Base-by-base conservation (phyloP, 2,888 invertebrate genomes). In the Sesia apiformis region DNA sequence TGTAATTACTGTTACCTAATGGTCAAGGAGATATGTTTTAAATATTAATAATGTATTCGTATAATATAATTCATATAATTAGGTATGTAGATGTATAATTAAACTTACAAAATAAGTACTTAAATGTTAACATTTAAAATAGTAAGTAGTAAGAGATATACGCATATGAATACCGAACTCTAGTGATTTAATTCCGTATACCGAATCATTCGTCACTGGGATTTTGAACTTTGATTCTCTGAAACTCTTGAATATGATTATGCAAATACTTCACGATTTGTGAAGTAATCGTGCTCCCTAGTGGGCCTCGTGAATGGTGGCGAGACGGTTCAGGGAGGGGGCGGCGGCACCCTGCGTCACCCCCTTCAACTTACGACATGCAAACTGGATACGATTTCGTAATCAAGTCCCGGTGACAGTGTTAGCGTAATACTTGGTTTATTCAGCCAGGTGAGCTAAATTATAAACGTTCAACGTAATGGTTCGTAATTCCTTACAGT, bases 191-290 rank as follows among this genome's bases (percentile, higher is more conserved):
- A 46, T 46, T 46, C 23, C 23, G 46, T 23, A 46, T 46, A n/a
- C 23, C 46, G 46, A 46, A 46, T 46, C n/a, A 50, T 50, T 39
- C 50, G 56, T 57, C 54, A 54, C 56, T 52, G 49, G 55, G 50
- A 58, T 53, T 62, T 58, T 55, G 56, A 64, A 65, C 64, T 65
- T 59, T 56, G 63, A 65, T 58, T 63, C 63, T 52, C 59, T 57
- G 52, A 53, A 56, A 52, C 63, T 63, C 60, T 65, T 66, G 68
- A 74, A 71, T 76, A 68, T 67, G 66, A 72, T 78, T 78, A 79
- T 74, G 79, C 70, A 78, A 79, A 79, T 74, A 61, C 56, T 60
- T 61, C 58, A 55, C 58, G 57, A 56, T 57, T 63, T 61, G 67
- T 64, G 65, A 57, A 62, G 70, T 70, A 69, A 69, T 66, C 60